Evolutionary conservation across 1,140 invertebrate genomes (phyloP), one percentile per base, ranked within the genome.

Genomic region (Tetranychus urticae): DNA sequence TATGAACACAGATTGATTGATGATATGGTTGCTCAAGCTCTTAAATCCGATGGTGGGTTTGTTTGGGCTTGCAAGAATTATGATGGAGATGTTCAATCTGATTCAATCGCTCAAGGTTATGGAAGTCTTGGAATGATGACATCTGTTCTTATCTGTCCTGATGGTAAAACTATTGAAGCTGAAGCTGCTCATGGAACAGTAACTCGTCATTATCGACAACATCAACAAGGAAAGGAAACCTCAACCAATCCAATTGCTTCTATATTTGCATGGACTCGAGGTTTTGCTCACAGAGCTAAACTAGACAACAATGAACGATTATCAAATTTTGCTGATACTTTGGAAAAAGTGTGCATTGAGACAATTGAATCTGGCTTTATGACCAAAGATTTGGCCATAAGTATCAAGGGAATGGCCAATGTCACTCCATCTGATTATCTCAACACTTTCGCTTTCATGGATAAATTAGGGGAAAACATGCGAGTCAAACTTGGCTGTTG

Each of bases 1-100:
- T 98, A 97, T 70, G 92, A 97, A 66, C 93, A 98, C 73, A 80
- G 94, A 58, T 75, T 97, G 34, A 98, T 98, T 71, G 94, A 98
- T 72, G 93, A 98, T 69, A 97, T 97, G 93, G 93, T 98, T 3
- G 94, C 94, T 14, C 93, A 96, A 71, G 82, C 83, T 6, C 89
- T 98, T 85, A 98, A 98, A 73, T 90, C 88, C 1, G 86, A 93
- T 65, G 63, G 94, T 66, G 93, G 92, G 59, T 98, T 97, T 76
- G 91, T 98, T 0, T 98, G 94, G 93, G 90, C 93, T 33, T 81
- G 93, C 74, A 98, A 98, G 72, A 98, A 98, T 71, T 98, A 98
- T 71, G 94, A 98, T 71, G 94, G 94, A 45, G 94, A 98, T 76
- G 94, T 98, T 0, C 93, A 98, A 72, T 93, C 88, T 0, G 93